Percentiles rank a stretch among this genome's conserved stretches.
Conservation (phyloP, 1,140 invertebrate species). For the Subanguina moxae region DNA sequence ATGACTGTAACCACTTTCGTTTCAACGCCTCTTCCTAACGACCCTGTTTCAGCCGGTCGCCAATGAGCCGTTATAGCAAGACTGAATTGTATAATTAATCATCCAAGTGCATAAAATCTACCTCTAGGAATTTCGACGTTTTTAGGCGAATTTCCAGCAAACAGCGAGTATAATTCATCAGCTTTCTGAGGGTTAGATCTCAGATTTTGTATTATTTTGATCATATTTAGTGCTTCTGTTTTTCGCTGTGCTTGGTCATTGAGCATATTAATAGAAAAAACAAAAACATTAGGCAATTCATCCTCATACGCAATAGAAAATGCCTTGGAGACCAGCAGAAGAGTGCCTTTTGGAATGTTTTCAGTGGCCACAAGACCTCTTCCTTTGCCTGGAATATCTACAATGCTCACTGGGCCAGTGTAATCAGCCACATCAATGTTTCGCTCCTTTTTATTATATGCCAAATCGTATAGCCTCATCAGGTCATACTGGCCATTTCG, state of each 20-base stretch:
- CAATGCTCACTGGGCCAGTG: conserved; percentile 2
- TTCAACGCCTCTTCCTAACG: too few relatives aligned
- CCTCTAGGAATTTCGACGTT: neutral
- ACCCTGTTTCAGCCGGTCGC: too few relatives aligned
- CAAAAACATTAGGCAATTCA: neutral
- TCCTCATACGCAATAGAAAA: neutral
- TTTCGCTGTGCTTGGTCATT: neutral
- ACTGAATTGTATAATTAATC: too few relatives aligned
- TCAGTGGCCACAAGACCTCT: conserved; percentile 3
- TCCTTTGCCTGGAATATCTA: conserved; percentile 3
- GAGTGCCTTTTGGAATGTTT: conserved; percentile 9
- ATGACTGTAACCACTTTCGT: too few relatives aligned
- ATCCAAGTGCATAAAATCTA: neutral
- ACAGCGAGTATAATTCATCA: conserved; percentile 4
- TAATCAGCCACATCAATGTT: conserved; percentile 6
- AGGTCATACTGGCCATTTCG: conserved; percentile 8
- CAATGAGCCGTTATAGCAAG: too few relatives aligned
- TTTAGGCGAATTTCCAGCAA: neutral
- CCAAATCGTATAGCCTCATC: neutral
- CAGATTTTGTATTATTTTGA: neutral
- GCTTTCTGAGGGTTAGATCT: neutral
- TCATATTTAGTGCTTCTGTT: neutral
- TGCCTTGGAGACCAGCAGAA: conserved; percentile 9
- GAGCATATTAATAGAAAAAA: neutral
- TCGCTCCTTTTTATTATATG: neutral